These are phyloP conservation scores for Lamellibrachia luymesi DNA, from an alignment of 1,140 invertebrate genomes.

Conservation along the genomic window DNA sequence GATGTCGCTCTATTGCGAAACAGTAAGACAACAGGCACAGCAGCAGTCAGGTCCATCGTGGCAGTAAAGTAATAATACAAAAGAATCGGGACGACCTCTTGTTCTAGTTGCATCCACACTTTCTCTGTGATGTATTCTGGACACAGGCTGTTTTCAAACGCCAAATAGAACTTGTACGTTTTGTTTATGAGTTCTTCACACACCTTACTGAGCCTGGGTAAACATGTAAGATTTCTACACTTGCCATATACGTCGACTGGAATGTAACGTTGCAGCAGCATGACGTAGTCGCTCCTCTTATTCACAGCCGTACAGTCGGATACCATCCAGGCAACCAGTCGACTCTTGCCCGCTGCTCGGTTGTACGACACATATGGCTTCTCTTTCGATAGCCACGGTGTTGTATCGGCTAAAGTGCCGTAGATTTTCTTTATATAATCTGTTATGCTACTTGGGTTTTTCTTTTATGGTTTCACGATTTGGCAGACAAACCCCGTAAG, in stretches of 20 bases:
- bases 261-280: too few species aligned
- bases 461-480: neutral
- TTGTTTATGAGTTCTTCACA: conserved; percentile 75
- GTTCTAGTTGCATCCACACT: conserved; percentile 55
- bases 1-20: too few species aligned
- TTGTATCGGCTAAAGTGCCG: too few species aligned
- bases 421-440: neutral
- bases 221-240: conserved; percentile 51
- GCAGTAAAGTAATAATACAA: conserved; percentile 26
- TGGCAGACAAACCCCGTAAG: neutral
- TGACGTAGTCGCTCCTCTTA: conserved; percentile 59
- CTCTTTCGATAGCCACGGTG: neutral
- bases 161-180: conserved; percentile 96
- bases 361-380: neutral
- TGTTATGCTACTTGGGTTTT: neutral
- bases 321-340: conserved; percentile 56
- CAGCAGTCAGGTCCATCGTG: too few species aligned
- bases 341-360: conserved; percentile 45
- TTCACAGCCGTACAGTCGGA: conserved; percentile 63
- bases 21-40: too few species aligned
- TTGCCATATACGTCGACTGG: too few species aligned
- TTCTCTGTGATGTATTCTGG: conserved; percentile 60
- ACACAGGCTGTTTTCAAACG: conserved; percentile 69
- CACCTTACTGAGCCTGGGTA: conserved; percentile 76
- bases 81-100: conserved; percentile 48